Evolutionary conservation across 2,888 invertebrate genomes (phyloP), one percentile per base, ranked within the genome.

Genomic region (Drosophila ezoana): DNA sequence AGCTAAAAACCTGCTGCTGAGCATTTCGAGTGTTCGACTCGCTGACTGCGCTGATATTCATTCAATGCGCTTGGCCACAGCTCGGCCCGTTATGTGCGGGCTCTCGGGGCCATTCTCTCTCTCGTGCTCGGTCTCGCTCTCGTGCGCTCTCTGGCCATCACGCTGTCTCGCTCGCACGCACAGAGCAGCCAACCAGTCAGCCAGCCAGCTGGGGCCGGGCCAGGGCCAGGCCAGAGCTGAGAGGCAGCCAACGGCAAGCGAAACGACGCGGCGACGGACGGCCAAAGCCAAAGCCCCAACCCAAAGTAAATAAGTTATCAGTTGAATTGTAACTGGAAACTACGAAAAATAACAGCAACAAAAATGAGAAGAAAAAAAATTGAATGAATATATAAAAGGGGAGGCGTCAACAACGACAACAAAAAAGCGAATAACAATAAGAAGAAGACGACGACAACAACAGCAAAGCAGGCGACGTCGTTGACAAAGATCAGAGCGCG

Each of bases 241-340:
- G 67, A 63, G 56, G 63, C 75, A 75, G 74, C 81, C 79, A 77
- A 78, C 78, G 70, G 80, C 77, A 66, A 65, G 43, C 45, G 44
- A 20, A 20, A 40, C 66, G 43, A 43, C 38, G 32, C 33, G 33
- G 33, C 48, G 33, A 40, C 23, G 43, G 56, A 62, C 71, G 58
- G 60, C 61, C 61, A 72, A 47, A 66, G 72, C 70, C 64, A 74
- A 72, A 74, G 79, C 79, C 77, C 79, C 79, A 62, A 49, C 75
- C 58, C 67, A 78, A 77, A 87, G 83, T 81, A 89, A 89, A 88
- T 87, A 89, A 84, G 77, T 86, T 87, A 89, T 85, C 89, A 89
- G 79, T 69, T 68, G 81, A 79, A 81, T 77, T 84, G 81, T 80
- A 81, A 83, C 86, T 79, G 73, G 75, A 86, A 85, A 80, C 84